Percentiles rank a stretch among this genome's conserved stretches.
Conservation (phyloP, 2,888 invertebrate genomes). For the Thymelicus acteon region DNA sequence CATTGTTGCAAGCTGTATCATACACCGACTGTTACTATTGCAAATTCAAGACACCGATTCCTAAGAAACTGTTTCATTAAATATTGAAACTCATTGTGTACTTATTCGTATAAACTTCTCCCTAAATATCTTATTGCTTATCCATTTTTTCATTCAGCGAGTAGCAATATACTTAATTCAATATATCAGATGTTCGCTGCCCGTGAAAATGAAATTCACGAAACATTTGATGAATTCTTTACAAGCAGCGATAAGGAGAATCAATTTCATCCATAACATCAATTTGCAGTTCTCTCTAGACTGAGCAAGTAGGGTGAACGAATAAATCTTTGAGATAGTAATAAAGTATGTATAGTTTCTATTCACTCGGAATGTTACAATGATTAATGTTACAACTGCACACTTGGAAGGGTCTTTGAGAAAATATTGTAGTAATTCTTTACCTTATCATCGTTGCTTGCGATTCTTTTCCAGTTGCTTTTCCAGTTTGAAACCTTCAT, state of each 20-base stretch:
- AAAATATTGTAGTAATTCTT: slow-evolving; percentile 24
- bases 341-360: slow-evolving; percentile 43
- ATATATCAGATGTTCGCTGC: slow-evolving; percentile 25
- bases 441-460: slow-evolving; percentile 24
- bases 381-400: slow-evolving; percentile 43
- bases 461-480: neutral
- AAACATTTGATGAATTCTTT: slow-evolving; percentile 36
- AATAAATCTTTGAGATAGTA: slow-evolving; percentile 43
- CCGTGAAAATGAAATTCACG: slow-evolving; percentile 31
- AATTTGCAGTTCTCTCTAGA: slow-evolving; percentile 33
- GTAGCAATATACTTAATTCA: slow-evolving; percentile 4
- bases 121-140: neutral
- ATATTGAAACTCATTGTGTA: neutral
- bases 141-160: slow-evolving; percentile 2
- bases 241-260: slow-evolving; percentile 34
- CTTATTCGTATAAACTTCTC: neutral
- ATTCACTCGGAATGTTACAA: slow-evolving; percentile 42
- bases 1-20: no score
- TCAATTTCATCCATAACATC: slow-evolving; percentile 35
- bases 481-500: neutral
- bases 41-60: neutral
- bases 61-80: neutral
- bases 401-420: slow-evolving; percentile 34
- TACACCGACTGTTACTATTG: neutral
- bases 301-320: slow-evolving; percentile 30